Percentiles rank a stretch among this genome's conserved stretches.
Conservation (phyloP, 2,888 invertebrate species). For the Timema cristinae region DNA sequence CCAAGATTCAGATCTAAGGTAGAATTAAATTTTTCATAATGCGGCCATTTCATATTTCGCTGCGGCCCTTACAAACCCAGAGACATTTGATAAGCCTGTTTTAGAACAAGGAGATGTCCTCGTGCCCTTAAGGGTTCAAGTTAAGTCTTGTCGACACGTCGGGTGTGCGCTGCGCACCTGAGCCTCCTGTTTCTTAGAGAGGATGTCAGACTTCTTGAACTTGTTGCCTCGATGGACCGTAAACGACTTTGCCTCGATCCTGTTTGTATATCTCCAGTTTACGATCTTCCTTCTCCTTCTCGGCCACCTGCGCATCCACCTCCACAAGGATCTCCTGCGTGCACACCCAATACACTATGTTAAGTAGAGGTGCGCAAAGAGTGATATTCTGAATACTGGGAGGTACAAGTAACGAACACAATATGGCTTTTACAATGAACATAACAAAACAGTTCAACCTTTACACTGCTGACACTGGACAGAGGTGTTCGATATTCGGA, state of each 20-base stretch:
- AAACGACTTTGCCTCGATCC: conserved; percentile 89
- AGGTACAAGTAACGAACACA: not conserved
- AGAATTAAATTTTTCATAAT: too few species aligned
- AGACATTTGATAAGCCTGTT: too few species aligned
- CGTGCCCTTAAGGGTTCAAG: not conserved
- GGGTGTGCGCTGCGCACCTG: conserved; percentile 49
- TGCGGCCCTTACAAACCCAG: too few species aligned
- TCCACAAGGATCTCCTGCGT: conserved; percentile 75
- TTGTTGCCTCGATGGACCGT: conserved; percentile 78
- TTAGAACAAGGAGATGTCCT: too few species aligned
- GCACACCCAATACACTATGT: not conserved
- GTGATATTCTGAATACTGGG: too few species aligned
- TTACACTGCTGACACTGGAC: too few species aligned
- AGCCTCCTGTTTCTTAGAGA: conserved; percentile 79
- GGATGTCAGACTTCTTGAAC: conserved; percentile 89
- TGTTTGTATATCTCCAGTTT: conserved; percentile 89
- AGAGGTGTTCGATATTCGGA: too few species aligned
- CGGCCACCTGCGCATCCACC: conserved; percentile 89
- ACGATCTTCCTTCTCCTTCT: conserved; percentile 83
- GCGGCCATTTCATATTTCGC: too few species aligned
- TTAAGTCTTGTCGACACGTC: not conserved
- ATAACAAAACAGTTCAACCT: not conserved
- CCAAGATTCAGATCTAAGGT: too few species aligned
- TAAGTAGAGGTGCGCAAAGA: too few species aligned
- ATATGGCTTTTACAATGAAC: too few species aligned